Conservation (phyloP, 1,140 invertebrate genomes). For the Magallana angulata region DNA sequence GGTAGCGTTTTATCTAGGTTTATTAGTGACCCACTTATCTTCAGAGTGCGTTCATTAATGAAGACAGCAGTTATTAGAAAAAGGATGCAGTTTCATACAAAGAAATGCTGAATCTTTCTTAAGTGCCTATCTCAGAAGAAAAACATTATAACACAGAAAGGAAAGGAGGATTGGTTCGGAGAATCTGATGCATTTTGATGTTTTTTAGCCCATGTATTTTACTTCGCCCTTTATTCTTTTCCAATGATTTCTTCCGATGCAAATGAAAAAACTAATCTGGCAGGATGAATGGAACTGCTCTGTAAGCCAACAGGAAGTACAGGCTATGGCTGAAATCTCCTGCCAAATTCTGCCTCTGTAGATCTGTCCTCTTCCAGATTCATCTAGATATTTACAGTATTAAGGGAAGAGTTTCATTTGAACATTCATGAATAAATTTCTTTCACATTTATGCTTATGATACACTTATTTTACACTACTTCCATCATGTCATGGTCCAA, state of each 20-base stretch:
- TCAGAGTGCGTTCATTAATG: not conserved
- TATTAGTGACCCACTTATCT: constrained; percentile 1
- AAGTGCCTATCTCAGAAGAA: not conserved
- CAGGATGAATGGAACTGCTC: constrained; percentile 10
- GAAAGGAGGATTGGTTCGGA: not conserved
- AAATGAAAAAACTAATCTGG: constrained; percentile 25
- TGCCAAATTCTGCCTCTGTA: constrained; percentile 8
- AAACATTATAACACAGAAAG: not conserved
- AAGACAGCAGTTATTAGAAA: not conserved
- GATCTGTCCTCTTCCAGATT: not conserved
- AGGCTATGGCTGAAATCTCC: not conserved
- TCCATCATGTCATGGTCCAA: no score
- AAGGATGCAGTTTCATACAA: not conserved
- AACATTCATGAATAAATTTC: no score
- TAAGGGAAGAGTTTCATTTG: not conserved
- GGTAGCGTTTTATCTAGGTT: not conserved
- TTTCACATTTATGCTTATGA: no score
- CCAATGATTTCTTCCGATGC: constrained; percentile 12
- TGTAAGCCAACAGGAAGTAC: constrained; percentile 13
- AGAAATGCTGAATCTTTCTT: not conserved
- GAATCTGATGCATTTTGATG: constrained; percentile 27
- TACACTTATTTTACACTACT: no score
- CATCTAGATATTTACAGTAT: not conserved
- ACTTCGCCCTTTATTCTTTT: constrained; percentile 5
- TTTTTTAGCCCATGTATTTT: constrained; percentile 27